Evolutionary conservation across 2,888 invertebrate species (phyloP).

Genomic region (Galeruca laticollis): DNA sequence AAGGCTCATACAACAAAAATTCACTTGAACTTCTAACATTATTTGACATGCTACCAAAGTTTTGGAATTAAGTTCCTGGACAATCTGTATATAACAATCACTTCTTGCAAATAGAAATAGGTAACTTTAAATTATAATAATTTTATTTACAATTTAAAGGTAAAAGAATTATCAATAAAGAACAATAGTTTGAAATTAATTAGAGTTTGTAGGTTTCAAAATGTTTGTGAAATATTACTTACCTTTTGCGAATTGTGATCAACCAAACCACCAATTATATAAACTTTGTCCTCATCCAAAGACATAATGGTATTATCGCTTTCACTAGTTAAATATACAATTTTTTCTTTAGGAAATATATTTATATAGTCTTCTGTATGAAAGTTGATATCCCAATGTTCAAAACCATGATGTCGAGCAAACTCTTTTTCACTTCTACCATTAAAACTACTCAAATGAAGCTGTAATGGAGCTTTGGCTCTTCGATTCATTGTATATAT

Average conservation of each 20-base stretch:
- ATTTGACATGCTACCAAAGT: no score
- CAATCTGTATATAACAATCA: no score
- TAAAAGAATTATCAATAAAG: no score
- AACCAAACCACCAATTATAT: constrained; percentile 96
- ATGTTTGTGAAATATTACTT: constrained; percentile 39
- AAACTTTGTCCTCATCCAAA: constrained; percentile 83
- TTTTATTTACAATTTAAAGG: no score
- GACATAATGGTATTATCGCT: constrained; percentile 86
- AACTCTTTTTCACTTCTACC: constrained; percentile 81
- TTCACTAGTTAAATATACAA: constrained; percentile 95
- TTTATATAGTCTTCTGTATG: constrained; percentile 76
- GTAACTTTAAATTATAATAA: no score
- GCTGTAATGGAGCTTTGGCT: constrained; percentile 81
- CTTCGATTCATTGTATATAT: constrained; percentile 93
- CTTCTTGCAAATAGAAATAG: background rate
- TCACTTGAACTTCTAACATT: no score
- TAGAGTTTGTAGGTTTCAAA: no score
- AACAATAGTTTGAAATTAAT: background rate
- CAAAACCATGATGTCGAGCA: constrained; percentile 86
- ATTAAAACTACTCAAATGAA: constrained; percentile 84
- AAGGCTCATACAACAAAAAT: no score
- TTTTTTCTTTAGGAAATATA: constrained; percentile 79
- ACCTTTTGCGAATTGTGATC: constrained; percentile 97
- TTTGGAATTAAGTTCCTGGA: no score
- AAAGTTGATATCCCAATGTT: constrained; percentile 91